A percentile compares a stretch with the other conserved stretches of the same genome.
These are phyloP conservation scores for Pelusios castaneus DNA, from an alignment of 2,113 vertebrate species.

Conservation along the genomic window DNA sequence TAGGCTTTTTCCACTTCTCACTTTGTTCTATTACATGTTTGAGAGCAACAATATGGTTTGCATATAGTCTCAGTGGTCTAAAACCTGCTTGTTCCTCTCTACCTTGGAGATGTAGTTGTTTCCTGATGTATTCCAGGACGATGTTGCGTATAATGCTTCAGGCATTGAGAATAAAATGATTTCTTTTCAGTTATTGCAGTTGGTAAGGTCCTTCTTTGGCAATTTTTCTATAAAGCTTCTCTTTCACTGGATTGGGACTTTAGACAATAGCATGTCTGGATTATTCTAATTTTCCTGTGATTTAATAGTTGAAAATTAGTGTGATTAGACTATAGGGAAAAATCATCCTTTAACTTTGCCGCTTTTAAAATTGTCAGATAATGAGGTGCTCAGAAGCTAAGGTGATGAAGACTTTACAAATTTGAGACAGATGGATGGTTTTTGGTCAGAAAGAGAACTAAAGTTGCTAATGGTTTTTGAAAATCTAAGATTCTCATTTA, in stretches of 20 bases:
- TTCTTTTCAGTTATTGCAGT: not conserved
- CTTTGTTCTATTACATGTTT: not conserved
- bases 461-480: not conserved
- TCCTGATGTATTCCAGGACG: not conserved
- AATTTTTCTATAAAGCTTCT: not conserved
- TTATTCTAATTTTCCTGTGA: not conserved
- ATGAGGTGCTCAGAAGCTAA: not conserved
- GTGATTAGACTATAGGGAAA: not conserved
- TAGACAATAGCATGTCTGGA: not conserved
- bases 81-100: not conserved
- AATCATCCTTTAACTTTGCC: not conserved
- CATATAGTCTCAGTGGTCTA: not conserved
- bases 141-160: not conserved
- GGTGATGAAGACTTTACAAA: accelerated
- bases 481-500: not conserved
- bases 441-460: not conserved
- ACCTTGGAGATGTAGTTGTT: not conserved
- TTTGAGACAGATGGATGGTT: not conserved
- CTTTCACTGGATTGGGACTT: not conserved
- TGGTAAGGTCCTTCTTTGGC: not conserved
- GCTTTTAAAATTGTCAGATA: not conserved
- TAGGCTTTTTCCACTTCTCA: not conserved
- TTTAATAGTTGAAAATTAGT: not conserved
- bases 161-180: not conserved
- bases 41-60: not conserved